These are phyloP conservation scores for Corvus moneduloides DNA, from an alignment of 2,113 vertebrate species.

Conservation along the genomic window DNA sequence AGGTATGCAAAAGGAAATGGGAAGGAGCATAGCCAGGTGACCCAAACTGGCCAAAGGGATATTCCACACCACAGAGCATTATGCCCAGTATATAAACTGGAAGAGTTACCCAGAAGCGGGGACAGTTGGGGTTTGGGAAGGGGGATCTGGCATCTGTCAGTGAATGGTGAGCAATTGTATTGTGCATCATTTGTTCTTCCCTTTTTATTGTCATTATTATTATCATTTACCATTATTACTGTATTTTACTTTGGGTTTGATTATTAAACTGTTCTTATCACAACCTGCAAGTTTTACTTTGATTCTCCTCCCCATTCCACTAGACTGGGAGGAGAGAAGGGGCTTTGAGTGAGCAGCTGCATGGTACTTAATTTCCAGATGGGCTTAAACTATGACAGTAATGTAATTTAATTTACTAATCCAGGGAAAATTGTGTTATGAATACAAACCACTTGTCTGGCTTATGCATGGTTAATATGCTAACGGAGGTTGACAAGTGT, in stretches of 20 bases:
- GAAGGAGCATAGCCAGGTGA: background rate
- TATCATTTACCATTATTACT: background rate
- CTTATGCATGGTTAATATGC: background rate
- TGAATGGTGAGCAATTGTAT: background rate
- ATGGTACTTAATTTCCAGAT: background rate
- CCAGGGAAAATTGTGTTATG: background rate
- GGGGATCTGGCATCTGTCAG: background rate
- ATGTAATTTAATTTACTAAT: background rate
- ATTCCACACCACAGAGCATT: background rate
- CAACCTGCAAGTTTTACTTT: background rate
- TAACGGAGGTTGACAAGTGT: background rate
- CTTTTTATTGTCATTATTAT: background rate
- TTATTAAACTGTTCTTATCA: background rate
- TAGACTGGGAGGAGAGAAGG: background rate
- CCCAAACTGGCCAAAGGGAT: background rate
- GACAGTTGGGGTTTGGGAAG: fast-evolving
- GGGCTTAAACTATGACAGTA: background rate
- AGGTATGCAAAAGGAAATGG: background rate
- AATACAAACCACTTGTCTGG: background rate
- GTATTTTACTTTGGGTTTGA: background rate
- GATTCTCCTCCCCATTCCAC: background rate
- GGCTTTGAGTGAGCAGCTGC: background rate
- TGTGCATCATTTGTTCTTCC: background rate
- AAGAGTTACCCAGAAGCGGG: background rate
- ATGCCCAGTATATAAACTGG: background rate